Percentiles rank a stretch among this genome's conserved stretches.
Conservation (phyloP, 2,888 invertebrate species). For the Unio pictorum region DNA sequence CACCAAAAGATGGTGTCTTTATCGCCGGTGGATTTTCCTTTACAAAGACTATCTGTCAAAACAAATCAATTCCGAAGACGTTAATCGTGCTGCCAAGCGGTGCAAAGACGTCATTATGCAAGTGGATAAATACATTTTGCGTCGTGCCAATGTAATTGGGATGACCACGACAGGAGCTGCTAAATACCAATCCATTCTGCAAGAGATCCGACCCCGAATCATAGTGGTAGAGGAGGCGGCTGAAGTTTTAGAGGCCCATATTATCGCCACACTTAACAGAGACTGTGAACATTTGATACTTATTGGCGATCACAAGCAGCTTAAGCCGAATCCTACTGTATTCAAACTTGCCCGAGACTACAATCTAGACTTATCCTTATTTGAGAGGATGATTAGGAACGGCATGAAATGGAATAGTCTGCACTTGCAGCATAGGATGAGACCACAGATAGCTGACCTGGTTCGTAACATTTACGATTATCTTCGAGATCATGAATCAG, state of each 20-base stretch:
- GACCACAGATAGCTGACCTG: constrained; percentile 76
- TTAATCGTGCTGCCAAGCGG: constrained; percentile 16
- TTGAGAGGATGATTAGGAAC: constrained; percentile 84
- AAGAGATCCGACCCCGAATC: constrained; percentile 63
- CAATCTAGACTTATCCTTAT: constrained; percentile 84
- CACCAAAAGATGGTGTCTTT: constrained; percentile 71
- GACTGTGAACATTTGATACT: constrained; percentile 44
- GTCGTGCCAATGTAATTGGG: constrained; percentile 46
- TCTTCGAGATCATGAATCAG: constrained; percentile 40
- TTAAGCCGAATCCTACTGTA: constrained; percentile 82
- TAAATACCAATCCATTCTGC: constrained; percentile 45
- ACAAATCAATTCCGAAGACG: constrained; percentile 15
- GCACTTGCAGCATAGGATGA: constrained; percentile 75
- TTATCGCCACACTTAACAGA: constrained; percentile 32
- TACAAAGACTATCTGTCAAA: constrained; percentile 17
- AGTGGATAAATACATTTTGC: constrained; percentile 44
- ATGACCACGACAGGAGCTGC: constrained; percentile 68
- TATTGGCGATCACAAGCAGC: constrained; percentile 85
- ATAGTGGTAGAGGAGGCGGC: constrained; percentile 83
- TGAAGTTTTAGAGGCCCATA: constrained; percentile 43
- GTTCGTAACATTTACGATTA: constrained; percentile 49
- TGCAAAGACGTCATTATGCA: constrained; percentile 26
- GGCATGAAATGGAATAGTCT: constrained; percentile 77
- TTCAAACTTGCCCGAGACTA: constrained; percentile 79
- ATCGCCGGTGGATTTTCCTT: constrained; percentile 66